phyloP scores from a whole-genome alignment of 53 echinoderm and acorn worm genomes.

The Arbacia lixula region DNA sequence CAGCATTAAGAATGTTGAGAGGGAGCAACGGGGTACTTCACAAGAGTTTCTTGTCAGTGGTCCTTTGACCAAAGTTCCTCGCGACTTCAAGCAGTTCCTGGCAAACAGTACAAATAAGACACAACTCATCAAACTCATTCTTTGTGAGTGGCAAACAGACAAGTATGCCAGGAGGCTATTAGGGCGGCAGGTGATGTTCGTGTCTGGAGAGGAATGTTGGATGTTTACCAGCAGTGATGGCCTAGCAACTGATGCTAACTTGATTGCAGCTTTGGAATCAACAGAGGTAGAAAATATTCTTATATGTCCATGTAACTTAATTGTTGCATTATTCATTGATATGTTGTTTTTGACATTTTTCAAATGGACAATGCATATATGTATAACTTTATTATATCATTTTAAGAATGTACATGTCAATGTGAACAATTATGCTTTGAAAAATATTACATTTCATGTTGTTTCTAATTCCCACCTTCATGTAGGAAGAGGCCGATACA shows the following conservation, averaged over 20 bases:
- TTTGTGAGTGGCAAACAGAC: conserved; percentile 59
- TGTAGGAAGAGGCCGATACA: conserved; percentile 51
- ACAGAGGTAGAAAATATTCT: conserved; percentile 40
- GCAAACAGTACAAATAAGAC: conserved; percentile 52
- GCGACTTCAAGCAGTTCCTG: conserved; percentile 53
- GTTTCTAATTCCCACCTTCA: conserved; percentile 28
- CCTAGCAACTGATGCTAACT: conserved; percentile 13
- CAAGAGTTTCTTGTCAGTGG: conserved; percentile 27
- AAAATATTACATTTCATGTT: conserved; percentile 42
- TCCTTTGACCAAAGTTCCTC: conserved; percentile 49
- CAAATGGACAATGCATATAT: conserved; percentile 35
- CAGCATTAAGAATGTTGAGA: conserved; percentile 56
- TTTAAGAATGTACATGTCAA: conserved; percentile 37
- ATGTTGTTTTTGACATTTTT: conserved; percentile 35
- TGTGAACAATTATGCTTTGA: conserved; percentile 38
- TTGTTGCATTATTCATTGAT: conserved; percentile 38
- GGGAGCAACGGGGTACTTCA: conserved; percentile 38
- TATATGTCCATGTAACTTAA: conserved; percentile 40
- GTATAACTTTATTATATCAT: conserved; percentile 32
- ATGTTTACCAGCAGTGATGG: conserved; percentile 31
- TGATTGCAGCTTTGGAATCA: conserved; percentile 45
- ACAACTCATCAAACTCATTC: conserved; percentile 39
- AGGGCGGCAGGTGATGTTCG: conserved; percentile 53
- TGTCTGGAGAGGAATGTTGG: conserved; percentile 52
- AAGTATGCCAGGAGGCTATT: conserved; percentile 53